Base-by-base conservation (phyloP, 2,113 vertebrate species). In the Muntiacus reevesi region DNA sequence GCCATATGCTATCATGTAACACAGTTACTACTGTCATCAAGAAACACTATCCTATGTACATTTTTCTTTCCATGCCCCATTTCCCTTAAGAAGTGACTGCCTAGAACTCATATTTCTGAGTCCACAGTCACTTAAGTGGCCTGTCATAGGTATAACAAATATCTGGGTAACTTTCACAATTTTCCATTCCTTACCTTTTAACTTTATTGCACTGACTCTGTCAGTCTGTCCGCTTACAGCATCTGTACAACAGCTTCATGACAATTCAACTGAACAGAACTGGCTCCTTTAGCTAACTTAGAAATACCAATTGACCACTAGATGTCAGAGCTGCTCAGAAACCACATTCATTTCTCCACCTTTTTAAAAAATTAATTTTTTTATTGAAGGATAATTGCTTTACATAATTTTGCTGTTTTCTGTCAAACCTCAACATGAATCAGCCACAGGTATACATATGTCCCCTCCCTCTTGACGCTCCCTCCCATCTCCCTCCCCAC, bases 291-390 rank as follows among this genome's bases (percentile, higher is more conserved):
- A 94, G 86, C 14, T 45, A 27, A 17, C 7, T 7, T 25, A 57
- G 33, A 62, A 82, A 62, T 54, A 45, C 16, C 13, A 62, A 12
- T 2, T 67, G 43, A 27, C 98, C 97, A 95, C 98, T 98, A 98
- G 97, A 94, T 94, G 98, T 88, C 97, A 74, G 92, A 12, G 83
- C 97, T 98, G 94, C 78, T 47, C 43, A 45, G 64, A 83, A 98
- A 81, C 13, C 27, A 54, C 23, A 30, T 19, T 47, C 3, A 30
- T 14, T 12, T 2, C 6, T 59, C 36, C 28, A 50, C 15, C 11
- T 55, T 50, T 85, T 81, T 23, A 30, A 0, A 27, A 45, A 13
- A 13, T 82, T 4, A 55, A 55, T 21, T 55, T 23, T 71, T 71
- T 71, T 13, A 71, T 71, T 71, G 33, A 71, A 40, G 19, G 67